These are phyloP conservation scores for Macquaria australasica DNA, from an alignment of 2,113 vertebrate species.

Conservation along the genomic window DNA sequence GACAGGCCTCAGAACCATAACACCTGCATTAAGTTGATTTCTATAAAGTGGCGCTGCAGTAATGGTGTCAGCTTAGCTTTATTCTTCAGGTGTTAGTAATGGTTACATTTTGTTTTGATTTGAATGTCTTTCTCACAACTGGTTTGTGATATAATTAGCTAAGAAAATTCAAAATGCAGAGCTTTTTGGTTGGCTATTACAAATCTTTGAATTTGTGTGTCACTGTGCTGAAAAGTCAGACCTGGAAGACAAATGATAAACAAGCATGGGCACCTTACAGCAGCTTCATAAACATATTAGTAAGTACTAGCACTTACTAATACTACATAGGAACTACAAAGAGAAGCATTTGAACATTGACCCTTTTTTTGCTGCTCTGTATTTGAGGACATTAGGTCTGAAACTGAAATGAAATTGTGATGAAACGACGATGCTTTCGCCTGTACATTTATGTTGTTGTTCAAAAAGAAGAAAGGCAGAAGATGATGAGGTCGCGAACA, in stretches of 20 bases:
- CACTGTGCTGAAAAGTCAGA: background rate
- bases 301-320: too few species aligned
- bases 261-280: background rate
- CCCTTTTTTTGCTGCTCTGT: background rate
- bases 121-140: background rate
- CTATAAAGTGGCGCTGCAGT: background rate
- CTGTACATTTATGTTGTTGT: too few species aligned
- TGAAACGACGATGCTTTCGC: background rate
- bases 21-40: constrained; percentile 3
- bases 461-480: background rate
- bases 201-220: background rate
- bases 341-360: too few species aligned
- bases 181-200: background rate
- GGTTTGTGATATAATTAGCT: background rate
- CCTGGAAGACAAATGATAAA: background rate
- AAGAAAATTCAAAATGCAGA: too few species aligned
- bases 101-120: background rate
- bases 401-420: background rate
- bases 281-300: background rate
- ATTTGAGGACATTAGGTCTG: background rate
- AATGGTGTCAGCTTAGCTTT: background rate
- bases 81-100: background rate
- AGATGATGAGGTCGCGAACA: too few species aligned
- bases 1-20: background rate
- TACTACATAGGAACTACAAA: background rate